Percentiles rank a stretch among this genome's conserved stretches.
phyloP scores from a whole-genome alignment of 2,113 vertebrate species.

The Scatophagus argus region DNA sequence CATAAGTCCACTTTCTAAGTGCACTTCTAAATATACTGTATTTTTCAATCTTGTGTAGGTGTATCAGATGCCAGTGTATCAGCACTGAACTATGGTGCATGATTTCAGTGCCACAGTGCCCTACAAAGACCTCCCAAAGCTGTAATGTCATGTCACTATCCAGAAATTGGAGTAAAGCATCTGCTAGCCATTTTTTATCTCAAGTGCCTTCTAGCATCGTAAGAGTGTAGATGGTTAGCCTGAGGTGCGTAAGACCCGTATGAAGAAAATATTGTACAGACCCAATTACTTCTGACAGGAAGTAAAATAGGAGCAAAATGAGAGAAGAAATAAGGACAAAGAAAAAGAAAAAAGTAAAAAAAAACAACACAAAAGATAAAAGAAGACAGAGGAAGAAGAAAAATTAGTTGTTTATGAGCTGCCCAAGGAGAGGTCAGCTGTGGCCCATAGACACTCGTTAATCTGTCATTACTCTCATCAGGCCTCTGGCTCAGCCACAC shows the following conservation, averaged over 20 bases:
- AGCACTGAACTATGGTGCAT: neutral
- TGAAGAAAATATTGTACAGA: constrained; percentile 41
- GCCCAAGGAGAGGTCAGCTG: constrained; percentile 74
- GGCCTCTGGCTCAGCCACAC: constrained; percentile 64
- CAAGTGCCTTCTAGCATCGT: constrained; percentile 2
- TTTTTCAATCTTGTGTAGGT: neutral
- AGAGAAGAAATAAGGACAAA: constrained; percentile 23
- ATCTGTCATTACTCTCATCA: constrained; percentile 81
- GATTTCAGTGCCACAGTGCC: constrained; percentile 1
- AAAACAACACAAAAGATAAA: constrained; percentile 18
- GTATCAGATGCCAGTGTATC: constrained; percentile 1
- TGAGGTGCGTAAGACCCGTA: constrained; percentile 26
- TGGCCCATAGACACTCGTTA: constrained; percentile 72
- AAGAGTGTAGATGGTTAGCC: constrained; percentile 21
- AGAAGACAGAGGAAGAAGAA: constrained; percentile 13
- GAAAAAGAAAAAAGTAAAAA: constrained; percentile 20
- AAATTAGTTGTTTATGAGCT: constrained; percentile 70
- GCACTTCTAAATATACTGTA: constrained; percentile 2
- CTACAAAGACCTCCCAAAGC: neutral
- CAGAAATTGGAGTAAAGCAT: neutral
- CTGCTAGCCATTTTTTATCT: constrained; percentile 17
- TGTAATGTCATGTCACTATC: constrained; percentile 26
- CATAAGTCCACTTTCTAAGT: constrained; percentile 30
- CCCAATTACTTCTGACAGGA: constrained; percentile 44
- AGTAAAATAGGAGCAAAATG: constrained; percentile 15